phyloP scores from a whole-genome alignment of 2,888 invertebrate genomes.

The Synergus itoensis region DNA sequence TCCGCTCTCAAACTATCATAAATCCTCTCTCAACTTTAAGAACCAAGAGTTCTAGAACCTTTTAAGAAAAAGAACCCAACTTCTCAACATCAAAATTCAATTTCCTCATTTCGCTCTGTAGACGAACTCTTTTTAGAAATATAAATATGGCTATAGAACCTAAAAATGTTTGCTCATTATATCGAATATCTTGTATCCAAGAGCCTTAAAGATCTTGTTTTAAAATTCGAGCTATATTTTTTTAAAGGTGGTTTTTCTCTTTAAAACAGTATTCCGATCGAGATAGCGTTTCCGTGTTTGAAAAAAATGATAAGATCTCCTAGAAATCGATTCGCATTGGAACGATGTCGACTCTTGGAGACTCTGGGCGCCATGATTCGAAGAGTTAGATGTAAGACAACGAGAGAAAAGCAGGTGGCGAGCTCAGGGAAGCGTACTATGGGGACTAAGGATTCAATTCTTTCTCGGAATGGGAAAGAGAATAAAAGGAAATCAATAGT shows the following conservation, averaged over 20 bases:
- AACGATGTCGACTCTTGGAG: slow-evolving; percentile 1
- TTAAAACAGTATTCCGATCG: neutral
- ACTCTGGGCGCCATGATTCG: slow-evolving; percentile 18
- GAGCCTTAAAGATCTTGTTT: too few species aligned
- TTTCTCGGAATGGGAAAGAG: slow-evolving; percentile 62
- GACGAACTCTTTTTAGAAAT: too few species aligned
- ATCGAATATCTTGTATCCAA: too few species aligned
- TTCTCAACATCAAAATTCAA: too few species aligned
- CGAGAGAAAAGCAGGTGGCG: slow-evolving; percentile 59
- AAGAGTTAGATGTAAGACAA: slow-evolving; percentile 13
- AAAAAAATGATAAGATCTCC: neutral
- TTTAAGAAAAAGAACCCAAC: neutral
- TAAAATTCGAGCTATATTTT: too few species aligned
- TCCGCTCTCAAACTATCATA: neutral
- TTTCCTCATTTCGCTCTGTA: too few species aligned
- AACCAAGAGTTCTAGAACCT: too few species aligned
- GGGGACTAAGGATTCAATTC: slow-evolving; percentile 74
- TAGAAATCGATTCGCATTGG: slow-evolving; percentile 20
- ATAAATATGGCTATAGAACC: too few species aligned
- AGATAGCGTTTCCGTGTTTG: slow-evolving; percentile 1
- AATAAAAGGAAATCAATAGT: slow-evolving; percentile 70
- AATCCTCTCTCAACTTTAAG: neutral
- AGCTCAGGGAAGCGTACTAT: slow-evolving; percentile 60
- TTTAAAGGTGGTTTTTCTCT: neutral
- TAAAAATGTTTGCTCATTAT: too few species aligned